phyloP scores from a whole-genome alignment of 64 coral and sea anemone species.

The Astreopora myriophthalma region DNA sequence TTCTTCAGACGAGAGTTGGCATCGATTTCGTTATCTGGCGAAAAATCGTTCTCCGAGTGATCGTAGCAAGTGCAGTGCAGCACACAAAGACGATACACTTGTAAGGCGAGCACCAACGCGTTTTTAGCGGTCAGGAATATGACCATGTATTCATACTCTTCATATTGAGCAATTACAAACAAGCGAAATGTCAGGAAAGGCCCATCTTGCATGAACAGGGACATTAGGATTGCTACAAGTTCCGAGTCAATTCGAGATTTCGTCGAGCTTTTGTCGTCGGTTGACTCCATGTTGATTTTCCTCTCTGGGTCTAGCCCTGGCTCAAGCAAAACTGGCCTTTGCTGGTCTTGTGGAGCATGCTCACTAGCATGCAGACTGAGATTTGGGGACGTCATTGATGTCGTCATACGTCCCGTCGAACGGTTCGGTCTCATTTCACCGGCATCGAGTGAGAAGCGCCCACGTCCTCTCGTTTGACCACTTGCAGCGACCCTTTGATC shows the following conservation, averaged over 20 bases:
- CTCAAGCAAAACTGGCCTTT: background rate
- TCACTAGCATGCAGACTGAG: background rate
- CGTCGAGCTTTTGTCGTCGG: background rate
- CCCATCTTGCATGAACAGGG: slow-evolving; percentile 89
- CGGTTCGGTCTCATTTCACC: slow-evolving; percentile 27
- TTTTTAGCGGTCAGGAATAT: slow-evolving; percentile 90
- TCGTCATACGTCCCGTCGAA: background rate
- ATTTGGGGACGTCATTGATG: slow-evolving; percentile 42
- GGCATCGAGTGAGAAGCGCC: background rate
- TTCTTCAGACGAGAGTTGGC: slow-evolving; percentile 83
- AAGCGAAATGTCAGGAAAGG: slow-evolving; percentile 90
- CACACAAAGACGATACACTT: slow-evolving; percentile 82
- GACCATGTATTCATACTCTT: slow-evolving; percentile 87
- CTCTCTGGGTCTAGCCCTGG: background rate
- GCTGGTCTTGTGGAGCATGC: background rate
- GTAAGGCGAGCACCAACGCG: slow-evolving; percentile 74
- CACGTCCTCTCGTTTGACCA: background rate
- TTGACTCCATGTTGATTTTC: background rate
- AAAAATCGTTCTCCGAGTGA: slow-evolving; percentile 91
- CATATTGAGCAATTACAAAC: slow-evolving; percentile 87
- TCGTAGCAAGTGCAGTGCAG: slow-evolving; percentile 85
- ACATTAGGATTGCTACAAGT: slow-evolving; percentile 74
- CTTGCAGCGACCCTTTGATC: background rate
- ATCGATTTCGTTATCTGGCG: slow-evolving; percentile 85
- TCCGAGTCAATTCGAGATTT: slow-evolving; percentile 76